These are phyloP conservation scores for Colaptes auratus DNA, from an alignment of 2,113 vertebrate genomes.

Conservation along the genomic window DNA sequence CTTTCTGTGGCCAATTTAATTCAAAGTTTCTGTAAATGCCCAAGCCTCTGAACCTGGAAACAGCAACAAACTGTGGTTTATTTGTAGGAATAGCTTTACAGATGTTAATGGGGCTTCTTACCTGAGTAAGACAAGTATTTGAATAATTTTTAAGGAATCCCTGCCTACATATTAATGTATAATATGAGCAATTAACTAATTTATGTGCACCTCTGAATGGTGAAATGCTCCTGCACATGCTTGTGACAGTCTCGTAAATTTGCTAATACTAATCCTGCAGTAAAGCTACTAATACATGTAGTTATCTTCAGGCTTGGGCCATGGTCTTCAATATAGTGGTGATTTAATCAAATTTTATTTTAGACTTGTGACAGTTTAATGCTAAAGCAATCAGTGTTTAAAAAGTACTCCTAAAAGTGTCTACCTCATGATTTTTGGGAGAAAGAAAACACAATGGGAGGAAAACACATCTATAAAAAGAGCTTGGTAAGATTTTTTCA, in stretches of 20 bases:
- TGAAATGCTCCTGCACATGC: constrained; percentile 32
- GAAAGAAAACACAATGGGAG: constrained; percentile 34
- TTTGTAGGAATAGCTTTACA: not conserved
- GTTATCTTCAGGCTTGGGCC: not conserved
- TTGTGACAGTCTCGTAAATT: not conserved
- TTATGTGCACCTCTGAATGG: constrained; percentile 16
- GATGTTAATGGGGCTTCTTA: not conserved
- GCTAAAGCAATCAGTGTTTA: constrained; percentile 69
- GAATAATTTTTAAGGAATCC: not conserved
- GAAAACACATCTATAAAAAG: constrained; percentile 52
- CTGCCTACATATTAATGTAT: constrained; percentile 14
- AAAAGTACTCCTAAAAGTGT: constrained; percentile 62
- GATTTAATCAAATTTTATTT: constrained; percentile 75
- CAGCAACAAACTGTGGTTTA: not conserved
- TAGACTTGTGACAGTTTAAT: constrained; percentile 65
- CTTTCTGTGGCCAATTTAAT: not conserved
- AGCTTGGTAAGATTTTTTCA: constrained; percentile 62
- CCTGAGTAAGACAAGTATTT: not conserved
- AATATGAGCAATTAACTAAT: constrained; percentile 28
- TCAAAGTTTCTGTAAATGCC: not conserved
- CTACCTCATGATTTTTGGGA: constrained; percentile 50
- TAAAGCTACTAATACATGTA: not conserved
- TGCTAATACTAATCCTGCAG: not conserved
- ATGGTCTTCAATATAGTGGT: constrained; percentile 55
- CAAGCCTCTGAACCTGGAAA: not conserved